Percentiles rank a stretch among this genome's conserved stretches.
Conservation (phyloP, 2,113 vertebrate genomes). For the Balaeniceps rex region DNA sequence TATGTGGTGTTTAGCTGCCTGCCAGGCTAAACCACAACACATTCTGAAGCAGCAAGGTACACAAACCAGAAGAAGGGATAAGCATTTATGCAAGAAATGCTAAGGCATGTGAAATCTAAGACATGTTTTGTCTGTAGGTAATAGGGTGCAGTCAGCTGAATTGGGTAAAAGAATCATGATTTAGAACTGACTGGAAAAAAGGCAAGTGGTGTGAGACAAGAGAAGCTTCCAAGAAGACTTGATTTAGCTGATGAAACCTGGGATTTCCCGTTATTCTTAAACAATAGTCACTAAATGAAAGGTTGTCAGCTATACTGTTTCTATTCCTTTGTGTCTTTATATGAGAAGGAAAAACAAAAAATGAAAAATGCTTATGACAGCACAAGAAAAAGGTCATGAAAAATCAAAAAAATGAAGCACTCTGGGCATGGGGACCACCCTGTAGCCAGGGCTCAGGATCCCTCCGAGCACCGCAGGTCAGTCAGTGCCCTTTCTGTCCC, state of each 20-base stretch:
- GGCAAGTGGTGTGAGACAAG: not conserved
- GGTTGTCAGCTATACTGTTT: not conserved
- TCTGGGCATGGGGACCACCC: accelerated
- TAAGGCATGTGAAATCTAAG: not conserved
- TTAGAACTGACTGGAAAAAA: not conserved
- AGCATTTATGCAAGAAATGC: not conserved
- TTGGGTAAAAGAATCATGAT: not conserved
- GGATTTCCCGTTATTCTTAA: not conserved
- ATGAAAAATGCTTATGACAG: not conserved
- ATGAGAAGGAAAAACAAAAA: not conserved
- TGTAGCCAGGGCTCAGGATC: not conserved
- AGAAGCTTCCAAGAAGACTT: not conserved
- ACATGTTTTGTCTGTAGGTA: not conserved
- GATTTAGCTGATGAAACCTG: not conserved
- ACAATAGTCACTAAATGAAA: not conserved
- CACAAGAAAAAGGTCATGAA: not conserved
- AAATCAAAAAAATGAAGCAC: not conserved
- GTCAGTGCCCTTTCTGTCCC: not conserved
- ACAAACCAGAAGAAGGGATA: not conserved
- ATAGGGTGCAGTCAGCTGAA: not conserved
- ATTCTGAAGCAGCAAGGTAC: not conserved
- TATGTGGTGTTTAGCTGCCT: too few species aligned
- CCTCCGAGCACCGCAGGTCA: accelerated
- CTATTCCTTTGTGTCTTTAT: not conserved
- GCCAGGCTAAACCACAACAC: too few species aligned